Evolutionary conservation across 1,140 invertebrate genomes (phyloP).

Genomic region (Aphidius ervi): DNA sequence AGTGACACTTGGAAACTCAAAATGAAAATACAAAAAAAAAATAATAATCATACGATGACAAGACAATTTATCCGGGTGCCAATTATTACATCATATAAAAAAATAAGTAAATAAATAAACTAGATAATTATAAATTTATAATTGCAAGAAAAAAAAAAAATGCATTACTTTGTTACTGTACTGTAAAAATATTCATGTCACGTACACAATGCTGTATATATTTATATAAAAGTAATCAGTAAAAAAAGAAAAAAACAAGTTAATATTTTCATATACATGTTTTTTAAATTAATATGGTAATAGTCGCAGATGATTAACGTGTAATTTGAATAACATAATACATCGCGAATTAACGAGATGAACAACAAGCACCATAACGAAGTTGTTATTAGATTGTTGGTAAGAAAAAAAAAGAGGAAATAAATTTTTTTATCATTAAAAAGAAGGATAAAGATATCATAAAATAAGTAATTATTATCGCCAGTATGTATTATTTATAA

Average conservation of each 20-base stretch:
- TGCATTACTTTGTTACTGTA: background rate
- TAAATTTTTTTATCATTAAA: no score
- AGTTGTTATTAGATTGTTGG: slow-evolving; percentile 12
- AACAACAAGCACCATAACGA: slow-evolving; percentile 26
- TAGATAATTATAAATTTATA: slow-evolving; percentile 1
- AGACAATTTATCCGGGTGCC: background rate
- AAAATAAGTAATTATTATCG: slow-evolving; percentile 12
- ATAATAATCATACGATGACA: no score
- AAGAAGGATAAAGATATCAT: background rate
- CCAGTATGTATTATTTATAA: no score
- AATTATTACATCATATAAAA: background rate
- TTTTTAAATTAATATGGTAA: background rate
- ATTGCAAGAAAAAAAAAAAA: slow-evolving; percentile 2
- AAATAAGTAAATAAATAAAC: background rate
- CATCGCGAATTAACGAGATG: slow-evolving; percentile 16
- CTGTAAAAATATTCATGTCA: no score
- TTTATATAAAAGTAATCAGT: no score
- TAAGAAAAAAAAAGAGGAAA: background rate
- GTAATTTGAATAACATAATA: slow-evolving; percentile 27
- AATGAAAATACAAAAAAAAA: no score
- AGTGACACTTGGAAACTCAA: no score
- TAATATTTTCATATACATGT: no score
- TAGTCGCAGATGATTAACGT: slow-evolving; percentile 16
- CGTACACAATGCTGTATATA: no score
- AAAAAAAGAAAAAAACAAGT: no score